phyloP scores from a whole-genome alignment of 1,140 invertebrate species.

The Drosophila leontia region DNA sequence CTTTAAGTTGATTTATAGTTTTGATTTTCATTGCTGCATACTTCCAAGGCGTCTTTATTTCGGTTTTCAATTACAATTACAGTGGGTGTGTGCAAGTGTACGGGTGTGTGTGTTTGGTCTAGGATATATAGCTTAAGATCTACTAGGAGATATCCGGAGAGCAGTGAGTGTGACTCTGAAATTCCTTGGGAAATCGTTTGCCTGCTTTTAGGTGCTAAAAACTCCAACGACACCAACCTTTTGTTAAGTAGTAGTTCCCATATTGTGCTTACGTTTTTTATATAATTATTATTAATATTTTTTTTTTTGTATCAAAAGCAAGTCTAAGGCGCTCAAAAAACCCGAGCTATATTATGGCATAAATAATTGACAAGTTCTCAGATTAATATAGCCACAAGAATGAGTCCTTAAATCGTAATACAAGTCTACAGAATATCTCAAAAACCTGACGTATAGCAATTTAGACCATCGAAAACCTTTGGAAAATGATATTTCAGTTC shows the following conservation, averaged over 20 bases:
- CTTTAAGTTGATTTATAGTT: background rate
- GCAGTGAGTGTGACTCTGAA: background rate
- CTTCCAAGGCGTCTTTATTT: slow-evolving; percentile 64
- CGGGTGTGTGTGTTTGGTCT: slow-evolving; percentile 19
- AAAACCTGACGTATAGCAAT: no score
- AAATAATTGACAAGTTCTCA: slow-evolving; percentile 29
- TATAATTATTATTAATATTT: background rate
- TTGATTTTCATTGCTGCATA: slow-evolving; percentile 27
- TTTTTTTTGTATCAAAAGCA: slow-evolving; percentile 20
- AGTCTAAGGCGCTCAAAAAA: slow-evolving; percentile 14
- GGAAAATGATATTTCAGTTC: no score
- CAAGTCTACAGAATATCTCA: no score
- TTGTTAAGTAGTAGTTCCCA: slow-evolving; percentile 12
- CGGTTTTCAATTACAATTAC: slow-evolving; percentile 44
- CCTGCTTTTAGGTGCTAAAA: background rate
- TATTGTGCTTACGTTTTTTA: slow-evolving; percentile 14
- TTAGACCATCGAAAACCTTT: no score
- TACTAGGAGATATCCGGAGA: slow-evolving; percentile 1
- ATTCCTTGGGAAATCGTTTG: background rate
- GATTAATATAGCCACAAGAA: slow-evolving; percentile 20
- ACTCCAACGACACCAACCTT: background rate
- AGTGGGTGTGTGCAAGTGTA: slow-evolving; percentile 3
- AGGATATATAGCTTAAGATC: slow-evolving; percentile 2
- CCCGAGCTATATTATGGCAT: slow-evolving; percentile 32
- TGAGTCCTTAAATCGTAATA: background rate